Percentiles rank a stretch among this genome's conserved stretches.
Evolutionary conservation across 2,888 invertebrate species (phyloP).

Genomic region (Tolmerus cingulatus): DNA sequence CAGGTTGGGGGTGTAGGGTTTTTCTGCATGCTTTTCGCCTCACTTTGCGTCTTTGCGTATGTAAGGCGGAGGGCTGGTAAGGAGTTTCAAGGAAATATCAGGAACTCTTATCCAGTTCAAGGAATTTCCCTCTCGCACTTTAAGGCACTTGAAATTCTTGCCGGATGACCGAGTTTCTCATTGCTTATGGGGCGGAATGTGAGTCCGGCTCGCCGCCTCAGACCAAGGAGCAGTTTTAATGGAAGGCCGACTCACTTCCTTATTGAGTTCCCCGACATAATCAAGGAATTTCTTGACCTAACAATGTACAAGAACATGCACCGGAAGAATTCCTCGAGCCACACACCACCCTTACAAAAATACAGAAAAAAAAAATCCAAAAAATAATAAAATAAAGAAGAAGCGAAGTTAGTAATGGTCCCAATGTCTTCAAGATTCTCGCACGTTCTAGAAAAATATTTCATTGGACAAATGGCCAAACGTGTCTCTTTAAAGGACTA

Average conservation of each 20-base stretch:
- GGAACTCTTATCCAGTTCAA: neutral
- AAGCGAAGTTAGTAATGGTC: constrained; percentile 1
- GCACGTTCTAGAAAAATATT: constrained; percentile 22
- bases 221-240: neutral
- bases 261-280: constrained; percentile 35
- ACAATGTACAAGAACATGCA: constrained; percentile 33
- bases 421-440: constrained; percentile 8
- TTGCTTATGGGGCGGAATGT: neutral
- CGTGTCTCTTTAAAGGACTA: constrained; percentile 13
- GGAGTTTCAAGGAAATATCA: neutral
- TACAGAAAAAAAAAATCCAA: neutral
- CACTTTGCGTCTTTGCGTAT: neutral
- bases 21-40: neutral
- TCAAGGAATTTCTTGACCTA: constrained; percentile 37
- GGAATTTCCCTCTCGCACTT: neutral
- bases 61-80: neutral
- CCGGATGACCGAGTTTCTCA: constrained; percentile 3
- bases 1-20: neutral
- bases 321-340: neutral
- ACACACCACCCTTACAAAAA: neutral
- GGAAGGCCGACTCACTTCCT: neutral
- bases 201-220: neutral
- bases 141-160: constrained; percentile 16
- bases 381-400: neutral
- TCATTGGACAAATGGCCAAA: constrained; percentile 35